Base-by-base conservation (phyloP, 2,113 vertebrate species). In the Rhegmatorhina hoffmannsi region DNA sequence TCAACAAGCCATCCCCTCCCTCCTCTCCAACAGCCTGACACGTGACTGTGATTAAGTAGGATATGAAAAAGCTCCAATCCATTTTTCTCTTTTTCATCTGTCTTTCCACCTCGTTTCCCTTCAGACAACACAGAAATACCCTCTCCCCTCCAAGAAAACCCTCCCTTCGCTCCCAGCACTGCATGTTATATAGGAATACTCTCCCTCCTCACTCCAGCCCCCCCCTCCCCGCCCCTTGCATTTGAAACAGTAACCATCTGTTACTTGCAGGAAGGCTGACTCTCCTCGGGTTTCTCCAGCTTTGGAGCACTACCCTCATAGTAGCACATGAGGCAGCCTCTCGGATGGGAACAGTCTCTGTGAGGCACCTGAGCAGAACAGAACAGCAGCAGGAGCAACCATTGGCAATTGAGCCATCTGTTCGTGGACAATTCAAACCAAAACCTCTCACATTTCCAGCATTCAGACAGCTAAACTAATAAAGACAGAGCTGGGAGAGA, bases 21-120 rank as follows among this genome's bases (percentile, higher is more conserved):
- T 87, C 95, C 95, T 92, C 94, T 92, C 95, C 97, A 94, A 87
- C 96, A 96, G 96, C 83, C 94, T 96, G 82, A 95, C 98, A 98
- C 97, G 97, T 97, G 98, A 98, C 95, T 98, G 95, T 98, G 97
- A 98, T 98, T 98, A 98, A 96, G 95, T 86, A 92, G 81, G 90
- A 84, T 95, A 88, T 63, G 80, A 97, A 97, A 97, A 94, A 82
- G 95, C 94, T 90, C 84, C 77, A 96, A 96, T 91, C 95, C 93
- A 88, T 91, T 95, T 95, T 94, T 94, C 93, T 95, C 91, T 96
- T 95, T 97, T 97, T 96, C 90, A 79, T 92, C 90, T 84, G 67
- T 77, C 87, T 80, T 84, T 78, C 56, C 84, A 95, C 74, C 68
- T 89, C 86, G 87, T 90, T 77, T 62, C 70, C 68, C 64, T 79